Percentiles rank a stretch among this genome's conserved stretches.
phyloP scores from a whole-genome alignment of 2,797 vertebrate genomes.

The Hypotaenidia philippensis region DNA sequence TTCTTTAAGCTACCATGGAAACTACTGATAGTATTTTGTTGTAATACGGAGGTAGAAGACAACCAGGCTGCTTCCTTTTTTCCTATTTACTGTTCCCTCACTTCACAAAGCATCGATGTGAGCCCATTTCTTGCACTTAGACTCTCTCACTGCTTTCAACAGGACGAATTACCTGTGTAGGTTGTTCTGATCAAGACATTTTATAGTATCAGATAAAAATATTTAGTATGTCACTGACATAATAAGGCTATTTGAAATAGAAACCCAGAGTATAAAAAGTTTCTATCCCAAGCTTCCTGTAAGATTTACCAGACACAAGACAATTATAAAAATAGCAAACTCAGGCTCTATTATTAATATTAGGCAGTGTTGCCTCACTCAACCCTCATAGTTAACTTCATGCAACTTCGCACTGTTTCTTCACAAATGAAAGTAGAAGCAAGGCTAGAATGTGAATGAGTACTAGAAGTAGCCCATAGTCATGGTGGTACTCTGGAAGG shows the following conservation, averaged over 20 bases:
- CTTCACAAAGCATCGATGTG: background rate
- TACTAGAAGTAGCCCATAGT: background rate
- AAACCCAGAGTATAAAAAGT: background rate
- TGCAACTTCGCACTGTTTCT: background rate
- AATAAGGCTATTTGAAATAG: background rate
- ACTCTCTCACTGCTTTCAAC: background rate
- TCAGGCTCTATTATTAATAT: background rate
- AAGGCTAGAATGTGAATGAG: background rate
- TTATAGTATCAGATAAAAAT: background rate
- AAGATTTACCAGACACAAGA: background rate
- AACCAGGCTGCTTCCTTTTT: background rate
- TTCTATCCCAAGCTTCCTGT: background rate
- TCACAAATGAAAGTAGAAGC: background rate
- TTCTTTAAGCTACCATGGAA: slow-evolving; percentile 2
- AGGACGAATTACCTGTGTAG: background rate
- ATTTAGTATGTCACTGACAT: background rate
- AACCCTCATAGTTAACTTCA: background rate
- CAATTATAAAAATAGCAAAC: background rate
- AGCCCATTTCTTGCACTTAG: background rate
- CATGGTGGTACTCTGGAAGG: background rate
- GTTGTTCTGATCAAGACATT: background rate
- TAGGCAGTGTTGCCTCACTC: background rate
- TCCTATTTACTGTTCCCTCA: background rate
- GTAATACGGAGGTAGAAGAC: background rate
- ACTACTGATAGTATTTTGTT: background rate